Evolutionary conservation across 2,797 vertebrate genomes (phyloP).

Genomic region (Strix occidentalis): DNA sequence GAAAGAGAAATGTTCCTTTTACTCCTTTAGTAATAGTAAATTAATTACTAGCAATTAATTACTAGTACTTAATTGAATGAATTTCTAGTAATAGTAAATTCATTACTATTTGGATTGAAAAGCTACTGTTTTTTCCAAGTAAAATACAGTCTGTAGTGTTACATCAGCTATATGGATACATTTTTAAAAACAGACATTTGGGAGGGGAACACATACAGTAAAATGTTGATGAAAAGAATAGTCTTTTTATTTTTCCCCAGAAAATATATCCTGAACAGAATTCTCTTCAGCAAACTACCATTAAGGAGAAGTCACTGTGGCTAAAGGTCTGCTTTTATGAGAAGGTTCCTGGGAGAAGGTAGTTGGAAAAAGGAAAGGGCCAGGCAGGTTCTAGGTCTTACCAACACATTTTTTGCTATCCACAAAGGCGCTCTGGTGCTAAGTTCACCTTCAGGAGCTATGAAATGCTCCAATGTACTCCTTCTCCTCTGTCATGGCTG

Average conservation of each 20-base stretch:
- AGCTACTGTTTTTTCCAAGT: background rate
- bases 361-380: background rate
- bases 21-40: background rate
- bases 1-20: slow-evolving; percentile 20
- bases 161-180: background rate
- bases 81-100: background rate
- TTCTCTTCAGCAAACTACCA: slow-evolving; percentile 1
- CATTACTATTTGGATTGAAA: background rate
- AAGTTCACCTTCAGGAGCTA: background rate
- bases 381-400: background rate
- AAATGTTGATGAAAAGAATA: background rate
- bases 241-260: background rate
- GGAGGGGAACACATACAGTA: background rate
- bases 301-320: background rate
- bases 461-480: background rate
- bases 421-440: background rate
- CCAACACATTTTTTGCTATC: background rate
- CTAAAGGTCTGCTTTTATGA: slow-evolving; percentile 11
- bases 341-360: background rate
- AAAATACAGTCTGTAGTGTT: background rate
- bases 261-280: slow-evolving; percentile 21
- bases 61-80: background rate
- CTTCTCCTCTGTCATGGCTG: background rate
- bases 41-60: background rate
- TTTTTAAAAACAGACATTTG: background rate